These are phyloP conservation scores for Cirrhinus molitorella DNA, from an alignment of 2,797 vertebrate species.

Conservation along the genomic window DNA sequence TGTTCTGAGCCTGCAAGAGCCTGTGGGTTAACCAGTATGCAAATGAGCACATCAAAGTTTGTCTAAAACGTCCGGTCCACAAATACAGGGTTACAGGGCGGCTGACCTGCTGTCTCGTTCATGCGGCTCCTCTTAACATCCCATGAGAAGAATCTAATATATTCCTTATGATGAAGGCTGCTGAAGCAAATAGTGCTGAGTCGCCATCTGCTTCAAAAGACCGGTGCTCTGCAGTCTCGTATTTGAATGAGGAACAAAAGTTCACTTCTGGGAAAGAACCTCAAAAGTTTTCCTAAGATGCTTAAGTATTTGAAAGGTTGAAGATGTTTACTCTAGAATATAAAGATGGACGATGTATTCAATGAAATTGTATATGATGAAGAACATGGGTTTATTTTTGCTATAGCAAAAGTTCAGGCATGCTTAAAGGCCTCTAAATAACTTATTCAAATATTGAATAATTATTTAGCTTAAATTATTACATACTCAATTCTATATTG, in stretches of 20 bases:
- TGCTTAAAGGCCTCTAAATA: too few species aligned
- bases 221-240: constrained; percentile 6
- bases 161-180: constrained; percentile 18
- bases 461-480: too few species aligned
- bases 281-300: constrained; percentile 44
- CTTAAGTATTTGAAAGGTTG: neutral
- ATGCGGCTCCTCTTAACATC: neutral
- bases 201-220: constrained; percentile 39
- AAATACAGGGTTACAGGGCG: neutral
- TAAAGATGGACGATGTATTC: neutral
- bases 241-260: constrained; percentile 39
- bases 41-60: constrained; percentile 41
- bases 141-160: constrained; percentile 20
- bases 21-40: constrained; percentile 21
- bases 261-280: constrained; percentile 50
- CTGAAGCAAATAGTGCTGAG: constrained; percentile 43
- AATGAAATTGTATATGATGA: neutral
- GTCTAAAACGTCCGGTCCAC: neutral
- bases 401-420: too few species aligned
- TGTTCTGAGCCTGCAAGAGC: constrained; percentile 25
- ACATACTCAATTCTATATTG: too few species aligned
- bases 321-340: neutral
- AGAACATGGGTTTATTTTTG: neutral
- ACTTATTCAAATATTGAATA: too few species aligned
- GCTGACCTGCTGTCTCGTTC: neutral